Percentiles rank a stretch among this genome's conserved stretches.
Conservation (phyloP, 2,797 vertebrate genomes). For the Vespertilio murinus region DNA sequence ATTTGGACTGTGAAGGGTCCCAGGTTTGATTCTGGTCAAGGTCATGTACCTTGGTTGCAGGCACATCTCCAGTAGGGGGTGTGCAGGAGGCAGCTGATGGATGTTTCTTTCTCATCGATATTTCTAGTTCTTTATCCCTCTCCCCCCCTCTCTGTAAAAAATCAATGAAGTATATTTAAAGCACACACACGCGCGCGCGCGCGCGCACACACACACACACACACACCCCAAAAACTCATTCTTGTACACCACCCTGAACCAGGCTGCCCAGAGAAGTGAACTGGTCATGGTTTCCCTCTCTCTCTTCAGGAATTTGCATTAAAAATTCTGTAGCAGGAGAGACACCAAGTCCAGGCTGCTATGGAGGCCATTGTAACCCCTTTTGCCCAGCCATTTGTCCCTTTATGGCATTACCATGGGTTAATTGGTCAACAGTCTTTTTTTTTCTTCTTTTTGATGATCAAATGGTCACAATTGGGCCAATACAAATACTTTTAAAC, state of each 20-base stretch:
- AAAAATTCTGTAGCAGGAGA: not conserved
- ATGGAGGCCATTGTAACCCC: not conserved
- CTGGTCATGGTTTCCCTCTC: not conserved
- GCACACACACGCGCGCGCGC: no score
- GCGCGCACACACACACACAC: no score
- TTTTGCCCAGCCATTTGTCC: not conserved
- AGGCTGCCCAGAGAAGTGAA: not conserved
- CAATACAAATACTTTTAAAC: not conserved
- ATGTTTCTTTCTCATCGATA: no score
- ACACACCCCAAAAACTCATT: not conserved
- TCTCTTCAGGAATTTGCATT: not conserved
- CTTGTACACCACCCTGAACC: not conserved
- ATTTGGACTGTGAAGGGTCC: no score
- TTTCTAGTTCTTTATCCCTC: no score
- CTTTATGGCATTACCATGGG: not conserved
- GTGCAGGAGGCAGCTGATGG: no score
- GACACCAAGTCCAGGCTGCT: not conserved
- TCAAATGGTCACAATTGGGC: not conserved
- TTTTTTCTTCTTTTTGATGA: not conserved
- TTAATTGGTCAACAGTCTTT: not conserved
- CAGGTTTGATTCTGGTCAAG: no score
- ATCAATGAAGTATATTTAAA: no score
- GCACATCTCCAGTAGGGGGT: no score
- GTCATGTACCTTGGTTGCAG: no score
- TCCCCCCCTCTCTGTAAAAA: no score